Evolutionary conservation across 2,113 vertebrate species (phyloP).

Genomic region (Amazona guildingii): DNA sequence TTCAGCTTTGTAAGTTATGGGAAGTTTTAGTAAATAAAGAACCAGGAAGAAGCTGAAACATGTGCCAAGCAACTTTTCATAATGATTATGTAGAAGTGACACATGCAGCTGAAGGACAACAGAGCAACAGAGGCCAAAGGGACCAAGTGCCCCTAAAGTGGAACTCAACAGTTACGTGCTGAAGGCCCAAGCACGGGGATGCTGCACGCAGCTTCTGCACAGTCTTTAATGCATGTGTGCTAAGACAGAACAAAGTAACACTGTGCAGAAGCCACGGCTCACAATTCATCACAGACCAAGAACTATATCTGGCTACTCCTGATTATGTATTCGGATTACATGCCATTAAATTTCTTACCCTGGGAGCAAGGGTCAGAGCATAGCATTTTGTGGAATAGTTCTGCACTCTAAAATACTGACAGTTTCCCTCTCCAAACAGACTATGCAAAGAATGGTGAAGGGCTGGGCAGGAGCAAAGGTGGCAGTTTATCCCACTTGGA

Average conservation of each 20-base stretch:
- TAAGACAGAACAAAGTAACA: slow-evolving; percentile 27
- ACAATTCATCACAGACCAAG: neutral
- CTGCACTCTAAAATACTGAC: slow-evolving; percentile 39
- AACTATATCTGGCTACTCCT: slow-evolving; percentile 32
- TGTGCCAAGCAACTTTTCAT: neutral
- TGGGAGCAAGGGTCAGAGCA: slow-evolving; percentile 26
- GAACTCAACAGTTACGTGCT: neutral
- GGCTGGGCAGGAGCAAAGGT: slow-evolving; percentile 65
- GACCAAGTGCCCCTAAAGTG: neutral
- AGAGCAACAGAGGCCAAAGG: slow-evolving; percentile 6
- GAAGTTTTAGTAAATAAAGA: neutral
- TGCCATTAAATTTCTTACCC: neutral
- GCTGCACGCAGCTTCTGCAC: slow-evolving; percentile 4
- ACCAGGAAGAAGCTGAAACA: slow-evolving; percentile 17
- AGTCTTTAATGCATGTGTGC: neutral
- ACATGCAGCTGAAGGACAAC: neutral
- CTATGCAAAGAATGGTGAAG: slow-evolving; percentile 56
- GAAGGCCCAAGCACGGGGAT: neutral
- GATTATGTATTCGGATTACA: neutral
- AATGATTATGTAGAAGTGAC: neutral
- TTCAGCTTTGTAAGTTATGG: neutral
- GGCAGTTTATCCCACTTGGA: slow-evolving; percentile 72
- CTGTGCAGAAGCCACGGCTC: neutral
- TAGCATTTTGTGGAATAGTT: neutral
- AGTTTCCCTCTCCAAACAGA: slow-evolving; percentile 62